Base-by-base conservation (phyloP, 1,140 invertebrate species). In the Bathynomus jamesi region DNA sequence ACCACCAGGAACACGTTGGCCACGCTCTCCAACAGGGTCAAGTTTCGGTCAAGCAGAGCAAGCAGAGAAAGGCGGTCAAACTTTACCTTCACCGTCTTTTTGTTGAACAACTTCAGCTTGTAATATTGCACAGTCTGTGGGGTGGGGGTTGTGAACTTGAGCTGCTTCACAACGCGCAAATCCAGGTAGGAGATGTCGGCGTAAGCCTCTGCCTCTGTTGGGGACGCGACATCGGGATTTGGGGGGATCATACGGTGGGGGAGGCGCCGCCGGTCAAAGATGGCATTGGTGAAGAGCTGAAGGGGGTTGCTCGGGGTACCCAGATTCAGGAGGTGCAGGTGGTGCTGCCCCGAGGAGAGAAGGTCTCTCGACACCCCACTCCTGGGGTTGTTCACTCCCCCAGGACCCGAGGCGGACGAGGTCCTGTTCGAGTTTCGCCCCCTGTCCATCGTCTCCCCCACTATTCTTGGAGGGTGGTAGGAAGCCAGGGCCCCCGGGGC, bases 41-140 rank as follows among this genome's bases (percentile, higher is more conserved):
- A 81, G 82, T 98, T 98, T 61, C 93, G 87, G 83, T 99, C 97
- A 69, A 99, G 87, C 0, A 99, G 83, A 0, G 96, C 94, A 80
- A 98, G 85, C 11, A 99, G 83, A 72, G 94, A 90, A 61, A 99
- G 84, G 62, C 96, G 86, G 83, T 99, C 95, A 85, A 98, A 94
- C 29, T 89, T 88, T 2, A 97, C 81, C 77, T 85, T 85, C 0
- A 86, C 61, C 4, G 65, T 67, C 27, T 61, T 65, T 21, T 69
- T 65, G n/a, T 65, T 69, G 76, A 72, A 79, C 78, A 93, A 81
- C 80, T 89, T 88, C 79, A 93, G 91, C 79, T 93, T 93, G 81
- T 95, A 95, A 83, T 92, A 95, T 78, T 90, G 90, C 78, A 90
- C 90, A 0, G 88, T 87, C 75, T 84, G 86, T 70, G 67, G 79